Base-by-base conservation (phyloP, 2,113 vertebrate genomes). In the Aptenodytes forsteri region DNA sequence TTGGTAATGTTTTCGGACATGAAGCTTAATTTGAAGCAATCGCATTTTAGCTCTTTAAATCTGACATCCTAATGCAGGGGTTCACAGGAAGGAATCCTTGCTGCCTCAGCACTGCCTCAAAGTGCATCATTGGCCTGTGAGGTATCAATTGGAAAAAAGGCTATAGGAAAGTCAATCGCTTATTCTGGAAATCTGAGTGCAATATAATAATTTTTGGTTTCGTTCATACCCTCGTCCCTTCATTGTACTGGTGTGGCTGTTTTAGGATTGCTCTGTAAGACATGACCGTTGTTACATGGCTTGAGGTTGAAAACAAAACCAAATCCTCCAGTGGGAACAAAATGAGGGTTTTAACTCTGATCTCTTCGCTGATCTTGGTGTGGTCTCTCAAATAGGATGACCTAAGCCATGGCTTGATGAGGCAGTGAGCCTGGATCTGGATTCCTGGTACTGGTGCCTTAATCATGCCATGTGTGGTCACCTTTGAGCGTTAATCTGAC, bases 211-310 rank as follows among this genome's bases (percentile, higher is more conserved):
- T 5, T 54, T 72, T n/a, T 65, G 9, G 7, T 71, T 64, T 59
- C 0, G 0, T 55, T 47, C 30, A 4, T 67, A 15, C 54, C 66
- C 36, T 58, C 6, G 5, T 38, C 26, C 12, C 19, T 46, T 65
- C 18, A 1, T 32, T 62, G 36, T 61, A 6, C 36, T 55, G 40
- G 22, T 67, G n/a, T 25, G 54, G 25, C 65, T 59, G 20, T 16
- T 65, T 30, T 9, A 7, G 34, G 58, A 20, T 58, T 30, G 38
- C 46, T 93, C 3, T 22, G 38, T 77, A 16, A 50, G 71, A 26
- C 18, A 3, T 1, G 7, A 36, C 36, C 2, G 4, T n/a, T 21
- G 44, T 66, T 52, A 29, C 2, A 1, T 29, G 49, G 40, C 64
- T 64, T 30, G 79, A 42, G 44, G 17, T 36, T 54, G 32, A 59